A percentile compares a stretch with the other conserved stretches of the same genome.
phyloP scores from a whole-genome alignment of 2,113 vertebrate genomes.

The Strigops habroptila region DNA sequence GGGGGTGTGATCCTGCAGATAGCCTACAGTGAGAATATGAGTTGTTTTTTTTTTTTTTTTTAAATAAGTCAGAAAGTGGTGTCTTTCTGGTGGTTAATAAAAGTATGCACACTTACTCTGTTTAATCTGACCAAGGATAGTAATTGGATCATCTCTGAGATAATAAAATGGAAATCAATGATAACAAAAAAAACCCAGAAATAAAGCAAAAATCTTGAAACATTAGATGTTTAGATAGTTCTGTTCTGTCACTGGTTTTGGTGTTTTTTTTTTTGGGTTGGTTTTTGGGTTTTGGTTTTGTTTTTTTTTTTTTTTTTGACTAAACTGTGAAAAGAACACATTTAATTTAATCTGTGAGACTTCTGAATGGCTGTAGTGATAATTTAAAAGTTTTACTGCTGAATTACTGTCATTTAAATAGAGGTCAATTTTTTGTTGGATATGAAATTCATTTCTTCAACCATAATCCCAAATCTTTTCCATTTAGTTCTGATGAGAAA shows the following conservation, averaged over 20 bases:
- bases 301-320: background rate
- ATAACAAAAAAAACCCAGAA: background rate
- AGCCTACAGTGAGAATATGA: rapidly evolving
- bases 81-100: background rate
- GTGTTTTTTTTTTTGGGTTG: too few species aligned
- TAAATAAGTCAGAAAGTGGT: background rate
- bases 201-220: background rate
- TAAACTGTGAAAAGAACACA: background rate
- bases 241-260: background rate
- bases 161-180: background rate
- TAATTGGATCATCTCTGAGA: background rate
- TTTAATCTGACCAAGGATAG: background rate
- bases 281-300: background rate
- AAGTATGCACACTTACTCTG: background rate
- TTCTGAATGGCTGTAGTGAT: background rate
- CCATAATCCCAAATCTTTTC: background rate
- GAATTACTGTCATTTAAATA: background rate
- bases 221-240: background rate
- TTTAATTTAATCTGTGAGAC: background rate
- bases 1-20: background rate
- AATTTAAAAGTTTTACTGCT: background rate
- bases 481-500: background rate
- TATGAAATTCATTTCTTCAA: background rate
- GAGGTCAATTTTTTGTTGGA: background rate
- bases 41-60: background rate